Evolutionary conservation across 2,113 vertebrate species (phyloP).

Genomic region (Nanorana parkeri): DNA sequence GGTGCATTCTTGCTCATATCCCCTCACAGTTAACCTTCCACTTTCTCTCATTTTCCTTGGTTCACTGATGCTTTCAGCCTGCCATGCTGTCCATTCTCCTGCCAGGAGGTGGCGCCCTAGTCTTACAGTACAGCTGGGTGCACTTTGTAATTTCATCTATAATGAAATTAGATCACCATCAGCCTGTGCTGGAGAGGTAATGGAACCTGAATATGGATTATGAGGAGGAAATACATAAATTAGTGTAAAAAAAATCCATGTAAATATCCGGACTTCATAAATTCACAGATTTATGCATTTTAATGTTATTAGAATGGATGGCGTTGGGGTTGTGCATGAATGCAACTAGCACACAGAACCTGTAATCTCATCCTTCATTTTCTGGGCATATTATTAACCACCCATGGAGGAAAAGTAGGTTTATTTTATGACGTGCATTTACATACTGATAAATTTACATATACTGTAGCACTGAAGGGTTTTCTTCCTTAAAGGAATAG

Average conservation of each 20-base stretch:
- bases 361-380: not conserved
- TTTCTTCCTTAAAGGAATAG: too few relatives aligned
- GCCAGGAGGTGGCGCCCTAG: constrained; percentile 17
- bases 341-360: not conserved
- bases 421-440: not conserved
- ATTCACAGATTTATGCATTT: not conserved
- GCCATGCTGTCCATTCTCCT: not conserved
- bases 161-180: not conserved
- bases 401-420: not conserved
- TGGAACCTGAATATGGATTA: constrained; percentile 1
- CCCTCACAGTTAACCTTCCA: constrained; percentile 36
- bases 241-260: not conserved
- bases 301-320: constrained; percentile 23
- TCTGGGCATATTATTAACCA: not conserved
- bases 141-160: not conserved
- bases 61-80: not conserved
- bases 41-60: constrained; percentile 17
- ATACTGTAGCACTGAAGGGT: too few relatives aligned
- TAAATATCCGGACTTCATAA: constrained; percentile 11
- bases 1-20: constrained; percentile 14
- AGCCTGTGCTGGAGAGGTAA: not conserved
- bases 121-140: not conserved
- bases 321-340: not conserved
- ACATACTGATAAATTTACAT: not conserved
- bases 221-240: not conserved